phyloP scores from a whole-genome alignment of 2,888 invertebrate genomes.

The Amiota communis region DNA sequence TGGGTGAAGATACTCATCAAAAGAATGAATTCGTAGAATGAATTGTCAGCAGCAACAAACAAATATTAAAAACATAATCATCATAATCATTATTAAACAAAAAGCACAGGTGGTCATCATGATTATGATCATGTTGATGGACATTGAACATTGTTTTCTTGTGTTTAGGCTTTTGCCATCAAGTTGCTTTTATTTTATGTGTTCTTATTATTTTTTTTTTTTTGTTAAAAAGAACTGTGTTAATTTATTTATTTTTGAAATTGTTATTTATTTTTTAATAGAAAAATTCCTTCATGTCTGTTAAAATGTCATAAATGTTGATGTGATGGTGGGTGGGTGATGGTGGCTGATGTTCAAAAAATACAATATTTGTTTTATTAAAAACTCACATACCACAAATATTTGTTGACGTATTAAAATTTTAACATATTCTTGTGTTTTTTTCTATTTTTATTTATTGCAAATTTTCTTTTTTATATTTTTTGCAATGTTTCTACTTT shows the following conservation, averaged over 20 bases:
- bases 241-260: not conserved
- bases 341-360: too few species aligned
- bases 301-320: slow-evolving; percentile 27
- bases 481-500: too few species aligned
- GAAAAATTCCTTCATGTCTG: slow-evolving; percentile 18
- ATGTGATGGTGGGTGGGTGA: slow-evolving; percentile 29
- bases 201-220: too few species aligned
- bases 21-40: slow-evolving; percentile 32
- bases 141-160: too few species aligned
- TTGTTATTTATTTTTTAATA: not conserved
- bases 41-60: not conserved
- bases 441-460: slow-evolving; percentile 32
- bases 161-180: too few species aligned
- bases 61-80: too few species aligned
- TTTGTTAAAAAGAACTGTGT: too few species aligned
- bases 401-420: slow-evolving; percentile 66
- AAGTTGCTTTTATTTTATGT: too few species aligned
- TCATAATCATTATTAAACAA: too few species aligned
- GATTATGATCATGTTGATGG: not conserved
- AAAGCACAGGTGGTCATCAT: slow-evolving; percentile 58
- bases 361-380: too few species aligned
- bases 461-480: not conserved
- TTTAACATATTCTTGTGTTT: slow-evolving; percentile 58
- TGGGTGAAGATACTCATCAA: not conserved
- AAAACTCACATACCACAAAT: slow-evolving; percentile 60